Base-by-base conservation (phyloP, 1,140 invertebrate genomes). In the Atopsyche davidsoni region DNA sequence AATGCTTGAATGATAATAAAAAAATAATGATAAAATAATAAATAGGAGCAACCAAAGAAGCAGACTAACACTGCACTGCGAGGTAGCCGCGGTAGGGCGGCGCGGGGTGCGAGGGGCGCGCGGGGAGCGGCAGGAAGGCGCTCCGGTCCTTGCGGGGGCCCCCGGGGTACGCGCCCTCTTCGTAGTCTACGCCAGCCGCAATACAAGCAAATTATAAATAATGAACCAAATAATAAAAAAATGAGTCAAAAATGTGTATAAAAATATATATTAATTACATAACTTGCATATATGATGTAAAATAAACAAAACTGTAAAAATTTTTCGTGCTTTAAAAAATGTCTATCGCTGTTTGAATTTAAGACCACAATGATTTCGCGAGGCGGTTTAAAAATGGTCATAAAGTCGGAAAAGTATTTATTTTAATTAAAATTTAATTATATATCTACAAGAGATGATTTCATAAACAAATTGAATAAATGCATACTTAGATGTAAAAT, bases 1-100 rank as follows among this genome's bases (percentile, higher is more conserved):
- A 55, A 40, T 18, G 34, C 46, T 48, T 35, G 41, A 55, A 53
- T 48, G 58, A 51, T 44, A 24, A 40, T 50, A 51, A 45, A 40
- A 39, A 40, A 38, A 51, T 44, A 54, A 50, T 45, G 23, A 22
- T 16, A 59, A 53, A 60, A 68, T 65, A 66, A 73, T n/a, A n/a
- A n/a, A n/a, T n/a, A n/a, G n/a, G n/a, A n/a, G n/a, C n/a, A n/a
- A n/a, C n/a, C n/a, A n/a, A n/a, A n/a, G n/a, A n/a, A n/a, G n/a
- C n/a, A n/a, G n/a, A 78, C 76, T 78, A 79, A 79, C 77, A 79
- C 60, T 78, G 75, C 59, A 79, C 78, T 47, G 76, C 67, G 59
- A 79, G 74, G 64, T 79, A 76, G 66, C 79, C 75, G 76, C 81
- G 81, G 65, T 71, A 73, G 63, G 66, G 73, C 75, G 76, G 74